Percentiles rank a stretch among this genome's conserved stretches.
Evolutionary conservation across 2,113 vertebrate genomes (phyloP).

Genomic region (Cranoglanis bouderius): DNA sequence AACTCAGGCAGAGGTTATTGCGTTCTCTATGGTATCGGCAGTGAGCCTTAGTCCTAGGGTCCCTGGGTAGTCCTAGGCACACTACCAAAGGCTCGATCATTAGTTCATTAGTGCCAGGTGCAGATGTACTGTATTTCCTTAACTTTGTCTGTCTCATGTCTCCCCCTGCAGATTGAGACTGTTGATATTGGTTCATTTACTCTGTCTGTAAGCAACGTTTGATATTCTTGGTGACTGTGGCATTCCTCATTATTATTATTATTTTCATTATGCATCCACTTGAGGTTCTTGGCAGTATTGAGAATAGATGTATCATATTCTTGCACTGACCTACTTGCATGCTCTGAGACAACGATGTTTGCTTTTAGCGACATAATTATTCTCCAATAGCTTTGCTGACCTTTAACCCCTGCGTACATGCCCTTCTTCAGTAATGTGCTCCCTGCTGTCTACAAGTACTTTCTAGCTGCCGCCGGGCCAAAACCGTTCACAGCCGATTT

Average conservation of each 20-base stretch:
- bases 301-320: neutral
- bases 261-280: neutral
- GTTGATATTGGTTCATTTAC: neutral
- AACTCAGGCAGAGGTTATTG: neutral
- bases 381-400: neutral
- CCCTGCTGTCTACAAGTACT: neutral
- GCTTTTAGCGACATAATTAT: neutral
- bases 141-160: neutral
- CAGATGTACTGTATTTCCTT: neutral
- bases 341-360: neutral
- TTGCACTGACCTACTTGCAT: neutral
- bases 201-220: neutral
- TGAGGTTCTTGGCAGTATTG: neutral
- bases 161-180: neutral
- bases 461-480: neutral
- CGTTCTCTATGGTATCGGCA: neutral
- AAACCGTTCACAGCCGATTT: constrained; percentile 2
- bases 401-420: neutral
- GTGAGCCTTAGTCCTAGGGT: neutral
- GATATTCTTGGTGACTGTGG: neutral
- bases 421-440: neutral
- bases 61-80: neutral
- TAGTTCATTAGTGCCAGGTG: neutral
- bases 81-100: neutral
- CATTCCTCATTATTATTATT: neutral